Base-by-base conservation (phyloP, 2,113 vertebrate species). In the Caranx ignobilis region DNA sequence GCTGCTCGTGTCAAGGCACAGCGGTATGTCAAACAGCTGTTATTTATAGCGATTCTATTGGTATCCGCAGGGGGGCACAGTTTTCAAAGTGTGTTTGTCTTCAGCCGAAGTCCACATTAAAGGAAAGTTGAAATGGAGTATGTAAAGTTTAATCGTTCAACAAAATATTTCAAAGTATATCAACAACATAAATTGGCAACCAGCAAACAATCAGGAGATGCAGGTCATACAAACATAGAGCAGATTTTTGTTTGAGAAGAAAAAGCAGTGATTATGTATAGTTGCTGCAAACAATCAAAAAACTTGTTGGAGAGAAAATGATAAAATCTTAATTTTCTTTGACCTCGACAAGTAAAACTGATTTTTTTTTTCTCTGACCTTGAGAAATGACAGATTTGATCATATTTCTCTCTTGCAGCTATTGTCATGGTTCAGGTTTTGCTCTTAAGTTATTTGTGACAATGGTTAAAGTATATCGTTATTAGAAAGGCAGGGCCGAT, bases 1-100 rank as follows among this genome's bases (percentile, higher is more conserved):
- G 18, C 45, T 67, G 21, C 5, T 60, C 18, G 12, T 52, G 35
- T 45, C 15, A 71, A 73, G 75, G 61, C 54, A 59, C n/a, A 61
- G 13, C 31, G 18, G 56, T 0, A 6, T 11, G 21, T 63, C 11
- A 74, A 59, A n/a, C 32, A 48, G 9, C 0, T 68, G 45, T 35
- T 52, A 48, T 60, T 50, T 65, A 70, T 41, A 63, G 70, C 32
- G 59, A 39, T 86, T 47, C 79, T 67, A 32, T 57, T 83, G 75
- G 6, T 64, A 69, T 31, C 88, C 92, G 83, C 91, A 70, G 76
- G 92, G 82, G 71, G 91, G 92, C 89, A 64, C 65, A 6, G 34
- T 92, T 92, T 86, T 66, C 55, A 85, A 83, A 87, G 1, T 45
- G 67, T 41, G 8, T 41, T 13, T 13, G 68, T 13, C 3, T 12